Evolutionary conservation across 2,888 invertebrate species (phyloP).

Genomic region (Synanthedon tipuliformis): DNA sequence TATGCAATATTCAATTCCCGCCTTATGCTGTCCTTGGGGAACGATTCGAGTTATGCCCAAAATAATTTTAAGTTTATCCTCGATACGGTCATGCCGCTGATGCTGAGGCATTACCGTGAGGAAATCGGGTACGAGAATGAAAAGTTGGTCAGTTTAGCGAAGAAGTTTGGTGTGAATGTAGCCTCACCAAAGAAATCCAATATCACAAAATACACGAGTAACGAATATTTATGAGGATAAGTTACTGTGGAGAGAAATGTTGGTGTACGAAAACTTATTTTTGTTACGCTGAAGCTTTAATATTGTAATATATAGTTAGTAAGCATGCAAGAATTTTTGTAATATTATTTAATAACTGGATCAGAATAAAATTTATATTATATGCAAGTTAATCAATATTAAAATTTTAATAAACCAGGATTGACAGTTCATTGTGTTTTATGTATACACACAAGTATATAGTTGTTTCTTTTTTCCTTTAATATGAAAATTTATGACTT

Average conservation of each 20-base stretch:
- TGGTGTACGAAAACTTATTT: constrained; percentile 49
- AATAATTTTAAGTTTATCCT: constrained; percentile 80
- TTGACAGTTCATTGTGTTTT: constrained; percentile 22
- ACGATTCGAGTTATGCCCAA: constrained; percentile 56
- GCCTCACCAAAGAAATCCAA: constrained; percentile 70
- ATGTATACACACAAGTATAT: background rate
- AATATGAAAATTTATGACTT: too few relatives aligned
- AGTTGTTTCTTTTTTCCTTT: too few relatives aligned
- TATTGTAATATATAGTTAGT: constrained; percentile 63
- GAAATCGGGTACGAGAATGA: constrained; percentile 71
- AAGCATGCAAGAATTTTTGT: constrained; percentile 64
- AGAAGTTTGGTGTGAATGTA: constrained; percentile 66
- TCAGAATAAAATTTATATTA: constrained; percentile 64
- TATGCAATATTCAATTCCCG: constrained; percentile 81
- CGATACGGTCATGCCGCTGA: constrained; percentile 73
- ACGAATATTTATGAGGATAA: constrained; percentile 71
- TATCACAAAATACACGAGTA: constrained; percentile 77
- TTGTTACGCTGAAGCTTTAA: constrained; percentile 69
- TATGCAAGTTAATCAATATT: constrained; percentile 61
- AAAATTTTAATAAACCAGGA: constrained; percentile 61
- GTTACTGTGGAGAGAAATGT: constrained; percentile 27
- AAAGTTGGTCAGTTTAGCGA: constrained; percentile 58
- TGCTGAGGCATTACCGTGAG: constrained; percentile 72
- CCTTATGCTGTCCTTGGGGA: constrained; percentile 66
- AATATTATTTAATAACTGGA: constrained; percentile 64